Percentiles rank a stretch among this genome's conserved stretches.
Evolutionary conservation across 2,113 vertebrate genomes (phyloP).

Genomic region (Alectura lathami): DNA sequence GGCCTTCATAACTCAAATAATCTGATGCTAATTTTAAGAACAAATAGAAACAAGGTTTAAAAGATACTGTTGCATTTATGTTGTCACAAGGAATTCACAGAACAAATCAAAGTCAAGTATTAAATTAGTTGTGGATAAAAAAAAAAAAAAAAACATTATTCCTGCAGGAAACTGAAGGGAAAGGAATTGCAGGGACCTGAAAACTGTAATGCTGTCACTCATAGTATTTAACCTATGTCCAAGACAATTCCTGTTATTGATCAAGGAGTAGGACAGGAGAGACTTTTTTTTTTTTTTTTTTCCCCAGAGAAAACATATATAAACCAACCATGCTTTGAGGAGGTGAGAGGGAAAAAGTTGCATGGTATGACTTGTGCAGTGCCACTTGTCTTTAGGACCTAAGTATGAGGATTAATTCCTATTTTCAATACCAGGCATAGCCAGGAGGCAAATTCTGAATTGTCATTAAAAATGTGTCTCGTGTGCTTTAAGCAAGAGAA

Average conservation of each 20-base stretch:
- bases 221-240: neutral
- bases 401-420: neutral
- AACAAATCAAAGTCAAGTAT: neutral
- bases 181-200: neutral
- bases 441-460: neutral
- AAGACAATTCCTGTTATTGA: neutral
- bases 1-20: neutral
- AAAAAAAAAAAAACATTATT: neutral
- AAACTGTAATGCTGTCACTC: accelerated
- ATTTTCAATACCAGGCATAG: neutral
- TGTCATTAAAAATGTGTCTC: neutral
- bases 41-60: neutral
- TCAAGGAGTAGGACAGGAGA: neutral
- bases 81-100: neutral
- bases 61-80: neutral
- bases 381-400: neutral
- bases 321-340: neutral
- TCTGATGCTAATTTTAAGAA: neutral
- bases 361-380: neutral
- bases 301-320: accelerated
- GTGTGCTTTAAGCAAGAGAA: neutral
- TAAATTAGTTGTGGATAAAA: neutral
- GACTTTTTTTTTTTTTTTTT: neutral
- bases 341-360: neutral
- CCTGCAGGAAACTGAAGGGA: neutral